Percentiles rank a stretch among this genome's conserved stretches.
Conservation (phyloP, 2,888 invertebrate species). For the Crocallis elinguaria region DNA sequence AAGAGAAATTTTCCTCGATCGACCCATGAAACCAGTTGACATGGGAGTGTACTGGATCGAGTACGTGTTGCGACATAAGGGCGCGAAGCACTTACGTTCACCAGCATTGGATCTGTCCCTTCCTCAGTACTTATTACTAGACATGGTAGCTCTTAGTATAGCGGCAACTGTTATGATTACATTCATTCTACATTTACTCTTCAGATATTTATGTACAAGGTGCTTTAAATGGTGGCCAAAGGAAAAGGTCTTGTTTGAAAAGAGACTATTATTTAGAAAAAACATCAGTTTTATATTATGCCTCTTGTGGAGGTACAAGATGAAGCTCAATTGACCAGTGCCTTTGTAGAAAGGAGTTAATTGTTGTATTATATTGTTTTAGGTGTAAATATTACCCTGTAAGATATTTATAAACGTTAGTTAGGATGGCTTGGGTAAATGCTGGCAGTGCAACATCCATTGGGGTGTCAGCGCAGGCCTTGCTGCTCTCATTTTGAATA, state of each 20-base stretch:
- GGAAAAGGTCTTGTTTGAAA: conserved; percentile 66
- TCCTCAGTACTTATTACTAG: conserved; percentile 75
- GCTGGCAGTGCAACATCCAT: too few species aligned
- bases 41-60: conserved; percentile 87
- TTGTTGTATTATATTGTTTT: conserved; percentile 55
- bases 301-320: conserved; percentile 72
- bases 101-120: conserved; percentile 76
- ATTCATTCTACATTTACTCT: conserved; percentile 68
- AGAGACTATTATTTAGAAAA: conserved; percentile 65
- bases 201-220: conserved; percentile 71
- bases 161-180: conserved; percentile 55
- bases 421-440: too few species aligned
- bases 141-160: conserved; percentile 66
- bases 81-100: conserved; percentile 80
- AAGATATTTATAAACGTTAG: conserved; percentile 73
- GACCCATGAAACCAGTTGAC: conserved; percentile 84
- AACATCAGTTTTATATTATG: conserved; percentile 66
- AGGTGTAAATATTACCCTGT: conserved; percentile 70
- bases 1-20: conserved; percentile 82
- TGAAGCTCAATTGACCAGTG: conserved; percentile 66
- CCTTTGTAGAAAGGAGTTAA: conserved; percentile 34
- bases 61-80: conserved; percentile 85
- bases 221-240: conserved; percentile 76
- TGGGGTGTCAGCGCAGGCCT: too few species aligned
- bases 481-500: too few species aligned